A percentile compares a stretch with the other conserved stretches of the same genome.
Conservation (phyloP, 1,140 invertebrate genomes). For the Solen grandis region DNA sequence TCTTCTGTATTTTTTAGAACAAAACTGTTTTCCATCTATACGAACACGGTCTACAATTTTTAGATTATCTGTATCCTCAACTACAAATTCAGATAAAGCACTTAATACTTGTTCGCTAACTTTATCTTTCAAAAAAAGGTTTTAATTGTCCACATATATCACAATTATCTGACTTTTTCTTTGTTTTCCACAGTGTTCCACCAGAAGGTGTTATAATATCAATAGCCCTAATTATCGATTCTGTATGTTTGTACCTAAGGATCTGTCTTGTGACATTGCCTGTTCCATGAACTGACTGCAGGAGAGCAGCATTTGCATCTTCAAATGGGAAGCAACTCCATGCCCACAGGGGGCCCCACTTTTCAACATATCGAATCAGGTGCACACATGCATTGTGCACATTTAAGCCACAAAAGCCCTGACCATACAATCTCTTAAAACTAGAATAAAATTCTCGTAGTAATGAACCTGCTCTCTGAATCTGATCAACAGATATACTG, state of each 20-base stretch:
- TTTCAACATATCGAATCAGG: slow-evolving; percentile 43
- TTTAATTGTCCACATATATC: slow-evolving; percentile 37
- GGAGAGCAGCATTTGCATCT: slow-evolving; percentile 47
- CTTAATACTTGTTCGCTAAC: slow-evolving; percentile 36
- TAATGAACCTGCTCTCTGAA: slow-evolving; percentile 18
- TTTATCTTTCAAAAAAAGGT: slow-evolving; percentile 40
- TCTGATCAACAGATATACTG: slow-evolving; percentile 18
- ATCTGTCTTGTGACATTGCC: slow-evolving; percentile 51
- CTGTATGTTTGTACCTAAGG: slow-evolving; percentile 40
- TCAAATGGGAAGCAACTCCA: slow-evolving; percentile 57
- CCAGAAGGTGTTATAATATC: slow-evolving; percentile 31
- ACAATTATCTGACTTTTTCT: slow-evolving; percentile 21
- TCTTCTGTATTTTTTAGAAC: slow-evolving; percentile 29
- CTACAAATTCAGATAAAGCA: slow-evolving; percentile 34
- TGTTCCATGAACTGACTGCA: slow-evolving; percentile 59
- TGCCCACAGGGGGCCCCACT: slow-evolving; percentile 51
- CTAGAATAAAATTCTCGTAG: slow-evolving; percentile 41
- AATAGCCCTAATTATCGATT: slow-evolving; percentile 16
- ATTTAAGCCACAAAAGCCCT: slow-evolving; percentile 53
- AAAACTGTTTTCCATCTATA: slow-evolving; percentile 32
- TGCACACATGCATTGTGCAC: slow-evolving; percentile 49
- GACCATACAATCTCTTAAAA: slow-evolving; percentile 31
- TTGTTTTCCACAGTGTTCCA: slow-evolving; percentile 26
- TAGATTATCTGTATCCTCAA: slow-evolving; percentile 37
- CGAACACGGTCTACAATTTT: slow-evolving; percentile 28